phyloP scores from a whole-genome alignment of 2,888 invertebrate genomes.

The Cantharis rufa region DNA sequence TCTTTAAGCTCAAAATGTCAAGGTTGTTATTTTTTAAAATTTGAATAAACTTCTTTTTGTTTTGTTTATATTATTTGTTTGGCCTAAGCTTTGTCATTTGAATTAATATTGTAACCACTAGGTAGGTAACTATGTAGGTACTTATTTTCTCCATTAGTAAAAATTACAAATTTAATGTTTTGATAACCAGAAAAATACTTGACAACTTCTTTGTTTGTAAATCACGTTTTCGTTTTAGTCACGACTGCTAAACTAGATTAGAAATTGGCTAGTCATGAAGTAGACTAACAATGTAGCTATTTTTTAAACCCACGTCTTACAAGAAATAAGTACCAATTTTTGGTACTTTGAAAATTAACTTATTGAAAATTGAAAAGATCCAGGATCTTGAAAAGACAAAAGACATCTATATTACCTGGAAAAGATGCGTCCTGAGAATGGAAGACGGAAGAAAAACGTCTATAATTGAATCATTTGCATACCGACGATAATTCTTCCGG shows the following conservation, averaged over 20 bases:
- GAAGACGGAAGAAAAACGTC: not conserved
- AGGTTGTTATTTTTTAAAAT: not conserved
- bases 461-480: not conserved
- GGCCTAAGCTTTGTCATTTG: not conserved
- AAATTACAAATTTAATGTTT: not conserved
- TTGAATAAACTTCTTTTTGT: not conserved
- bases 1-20: slow-evolving; percentile 7
- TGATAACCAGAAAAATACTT: not conserved
- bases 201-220: slow-evolving; percentile 4
- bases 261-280: slow-evolving; percentile 18
- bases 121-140: not conserved
- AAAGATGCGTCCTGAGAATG: no score
- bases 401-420: no score
- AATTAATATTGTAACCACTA: not conserved
- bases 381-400: not conserved
- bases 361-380: not conserved
- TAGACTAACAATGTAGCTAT: not conserved
- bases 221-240: slow-evolving; percentile 13
- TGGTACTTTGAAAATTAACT: not conserved
- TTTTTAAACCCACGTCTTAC: not conserved
- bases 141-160: not conserved
- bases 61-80: not conserved
- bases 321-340: not conserved
- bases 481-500: not conserved
- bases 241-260: slow-evolving; percentile 19